phyloP scores from a whole-genome alignment of 2,113 vertebrate species.

The Vanacampus margaritifer region DNA sequence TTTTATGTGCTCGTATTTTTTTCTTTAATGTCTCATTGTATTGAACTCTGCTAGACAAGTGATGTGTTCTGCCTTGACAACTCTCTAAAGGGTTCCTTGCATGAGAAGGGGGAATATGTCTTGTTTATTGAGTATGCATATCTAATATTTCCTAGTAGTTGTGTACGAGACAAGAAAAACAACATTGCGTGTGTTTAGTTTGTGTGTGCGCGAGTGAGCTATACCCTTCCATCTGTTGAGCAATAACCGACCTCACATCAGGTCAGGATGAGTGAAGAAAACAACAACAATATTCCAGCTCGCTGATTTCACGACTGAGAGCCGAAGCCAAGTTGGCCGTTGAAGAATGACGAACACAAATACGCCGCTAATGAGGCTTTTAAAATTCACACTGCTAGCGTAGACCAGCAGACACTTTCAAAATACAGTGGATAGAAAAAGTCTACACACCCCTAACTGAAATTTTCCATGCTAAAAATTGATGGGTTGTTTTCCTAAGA shows the following conservation, averaged over 20 bases:
- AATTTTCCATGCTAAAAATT: too few relatives aligned
- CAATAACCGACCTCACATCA: constrained; percentile 33
- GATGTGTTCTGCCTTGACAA: not conserved
- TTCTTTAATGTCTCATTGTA: not conserved
- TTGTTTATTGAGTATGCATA: not conserved
- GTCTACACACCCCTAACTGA: too few relatives aligned
- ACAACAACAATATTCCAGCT: constrained; percentile 21
- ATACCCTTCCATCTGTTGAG: constrained; percentile 47
- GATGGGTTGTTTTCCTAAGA: too few relatives aligned
- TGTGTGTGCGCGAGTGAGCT: not conserved
- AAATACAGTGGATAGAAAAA: too few relatives aligned
- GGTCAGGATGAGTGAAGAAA: constrained; percentile 30
- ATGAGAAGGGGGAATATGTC: not conserved
- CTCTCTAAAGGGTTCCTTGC: not conserved
- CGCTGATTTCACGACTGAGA: not conserved
- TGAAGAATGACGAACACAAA: not conserved
- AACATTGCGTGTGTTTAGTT: not conserved
- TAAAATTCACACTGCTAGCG: not conserved
- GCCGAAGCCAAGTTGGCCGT: not conserved
- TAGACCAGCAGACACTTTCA: too few relatives aligned
- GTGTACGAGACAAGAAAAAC: not conserved
- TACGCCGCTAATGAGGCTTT: not conserved
- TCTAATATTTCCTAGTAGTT: not conserved
- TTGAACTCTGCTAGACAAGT: not conserved
- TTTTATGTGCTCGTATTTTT: not conserved